Percentiles rank a stretch among this genome's conserved stretches.
Evolutionary conservation across 1,140 invertebrate species (phyloP).

Genomic region (Psix sp.): DNA sequence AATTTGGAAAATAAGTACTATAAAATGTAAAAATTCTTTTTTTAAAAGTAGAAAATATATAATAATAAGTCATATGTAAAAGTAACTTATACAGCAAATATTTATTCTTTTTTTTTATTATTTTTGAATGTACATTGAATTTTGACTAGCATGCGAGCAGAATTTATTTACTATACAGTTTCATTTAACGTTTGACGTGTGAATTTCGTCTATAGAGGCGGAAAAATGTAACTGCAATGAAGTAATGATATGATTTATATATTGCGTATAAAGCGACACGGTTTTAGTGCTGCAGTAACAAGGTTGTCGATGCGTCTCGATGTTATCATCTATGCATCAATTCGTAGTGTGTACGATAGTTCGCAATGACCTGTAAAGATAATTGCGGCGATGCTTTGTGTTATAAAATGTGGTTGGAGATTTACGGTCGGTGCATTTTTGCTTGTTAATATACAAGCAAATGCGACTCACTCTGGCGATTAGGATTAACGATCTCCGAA

Average conservation of each 20-base stretch:
- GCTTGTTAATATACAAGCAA: conserved; percentile 37
- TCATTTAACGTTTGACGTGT: too few relatives aligned
- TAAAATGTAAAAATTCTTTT: too few relatives aligned
- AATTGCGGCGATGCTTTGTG: conserved; percentile 44
- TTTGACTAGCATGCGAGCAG: too few relatives aligned
- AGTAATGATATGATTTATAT: conserved; percentile 52
- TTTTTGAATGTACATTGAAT: too few relatives aligned
- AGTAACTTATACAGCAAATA: too few relatives aligned
- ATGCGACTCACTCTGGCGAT: conserved; percentile 6
- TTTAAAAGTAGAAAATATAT: too few relatives aligned
- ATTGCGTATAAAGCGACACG: conserved; percentile 13
- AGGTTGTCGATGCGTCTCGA: conserved; percentile 49
- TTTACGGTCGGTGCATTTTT: conserved; percentile 44
- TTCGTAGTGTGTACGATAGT: conserved; percentile 39
- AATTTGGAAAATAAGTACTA: too few relatives aligned
- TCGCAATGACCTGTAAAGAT: conserved; percentile 55
- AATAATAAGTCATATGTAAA: too few relatives aligned
- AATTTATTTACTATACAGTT: too few relatives aligned
- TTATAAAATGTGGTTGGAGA: conserved; percentile 30
- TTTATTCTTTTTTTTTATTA: too few relatives aligned
- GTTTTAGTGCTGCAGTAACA: conserved; percentile 45
- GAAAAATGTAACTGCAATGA: conserved; percentile 18
- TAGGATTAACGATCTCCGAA: conserved; percentile 29
- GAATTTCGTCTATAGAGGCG: too few relatives aligned
- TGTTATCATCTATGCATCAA: conserved; percentile 53